phyloP scores from a whole-genome alignment of 2,888 invertebrate genomes.

The Drosophila vallismaia region DNA sequence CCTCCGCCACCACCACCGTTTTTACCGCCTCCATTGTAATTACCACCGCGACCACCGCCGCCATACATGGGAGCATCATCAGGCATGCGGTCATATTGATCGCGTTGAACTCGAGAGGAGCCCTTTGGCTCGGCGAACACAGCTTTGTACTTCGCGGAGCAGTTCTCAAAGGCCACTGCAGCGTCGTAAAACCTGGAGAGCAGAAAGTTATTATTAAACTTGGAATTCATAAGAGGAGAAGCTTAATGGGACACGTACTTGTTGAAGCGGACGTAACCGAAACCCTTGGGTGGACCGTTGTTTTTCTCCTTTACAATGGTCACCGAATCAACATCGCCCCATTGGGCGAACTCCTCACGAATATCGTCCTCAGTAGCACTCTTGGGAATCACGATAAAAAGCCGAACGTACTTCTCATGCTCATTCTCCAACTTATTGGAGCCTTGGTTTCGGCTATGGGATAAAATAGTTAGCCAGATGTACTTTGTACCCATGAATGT shows the following conservation, averaged over 20 bases:
- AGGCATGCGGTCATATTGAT: constrained; percentile 75
- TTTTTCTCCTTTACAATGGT: constrained; percentile 90
- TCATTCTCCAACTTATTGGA: constrained; percentile 88
- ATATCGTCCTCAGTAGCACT: constrained; percentile 90
- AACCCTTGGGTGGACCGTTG: constrained; percentile 93
- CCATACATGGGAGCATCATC: constrained; percentile 76
- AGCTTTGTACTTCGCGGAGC: constrained; percentile 92
- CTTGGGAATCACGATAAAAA: constrained; percentile 94
- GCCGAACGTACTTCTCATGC: constrained; percentile 90
- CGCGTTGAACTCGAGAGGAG: constrained; percentile 70
- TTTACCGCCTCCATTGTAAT: constrained; percentile 62
- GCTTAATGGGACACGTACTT: constrained; percentile 70
- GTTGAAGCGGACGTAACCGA: constrained; percentile 93
- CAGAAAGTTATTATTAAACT: too few species aligned
- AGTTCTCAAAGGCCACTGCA: constrained; percentile 93
- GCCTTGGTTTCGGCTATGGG: constrained; percentile 89
- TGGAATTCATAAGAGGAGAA: neutral
- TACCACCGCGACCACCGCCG: constrained; percentile 57
- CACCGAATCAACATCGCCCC: constrained; percentile 91
- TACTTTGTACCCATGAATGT: too few species aligned
- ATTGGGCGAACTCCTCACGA: constrained; percentile 90
- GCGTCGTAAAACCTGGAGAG: constrained; percentile 90
- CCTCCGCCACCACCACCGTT: constrained; percentile 7
- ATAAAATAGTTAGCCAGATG: constrained; percentile 24
- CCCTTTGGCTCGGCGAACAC: constrained; percentile 95